phyloP scores from a whole-genome alignment of 2,797 vertebrate species.

The Heteromormyrus szaboi region DNA sequence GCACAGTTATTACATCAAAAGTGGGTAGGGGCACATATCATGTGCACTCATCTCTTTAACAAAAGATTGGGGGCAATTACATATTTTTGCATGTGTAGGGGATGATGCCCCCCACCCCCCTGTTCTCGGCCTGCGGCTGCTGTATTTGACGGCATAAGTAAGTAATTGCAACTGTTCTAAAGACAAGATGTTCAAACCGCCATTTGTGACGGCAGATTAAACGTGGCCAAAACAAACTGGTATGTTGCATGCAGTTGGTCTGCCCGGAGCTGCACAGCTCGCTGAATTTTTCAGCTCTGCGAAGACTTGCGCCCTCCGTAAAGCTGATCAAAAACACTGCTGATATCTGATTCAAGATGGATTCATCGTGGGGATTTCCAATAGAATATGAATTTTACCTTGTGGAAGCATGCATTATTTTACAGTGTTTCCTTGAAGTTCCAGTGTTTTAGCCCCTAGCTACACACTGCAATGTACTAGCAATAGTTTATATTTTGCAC shows the following conservation, averaged over 20 bases:
- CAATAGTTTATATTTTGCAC: background rate
- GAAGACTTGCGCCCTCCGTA: background rate
- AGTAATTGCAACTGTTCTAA: background rate
- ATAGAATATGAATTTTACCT: background rate
- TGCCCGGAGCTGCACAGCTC: background rate
- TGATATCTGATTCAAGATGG: background rate
- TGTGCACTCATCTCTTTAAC: background rate
- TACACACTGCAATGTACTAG: background rate
- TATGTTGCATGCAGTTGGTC: background rate
- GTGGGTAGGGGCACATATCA: background rate
- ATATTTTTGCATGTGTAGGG: background rate
- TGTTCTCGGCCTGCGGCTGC: background rate
- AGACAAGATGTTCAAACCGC: background rate
- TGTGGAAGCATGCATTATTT: slow-evolving; percentile 3
- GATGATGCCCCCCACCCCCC: background rate
- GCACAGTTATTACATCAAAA: background rate
- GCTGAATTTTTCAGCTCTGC: background rate
- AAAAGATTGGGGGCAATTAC: background rate
- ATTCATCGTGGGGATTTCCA: background rate
- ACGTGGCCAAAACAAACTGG: background rate
- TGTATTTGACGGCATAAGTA: background rate
- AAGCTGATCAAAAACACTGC: background rate
- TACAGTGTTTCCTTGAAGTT: background rate
- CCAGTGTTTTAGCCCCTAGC: background rate
- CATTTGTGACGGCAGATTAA: background rate